Evolutionary conservation across 1,140 invertebrate species (phyloP).

Genomic region (Subanguina moxae): DNA sequence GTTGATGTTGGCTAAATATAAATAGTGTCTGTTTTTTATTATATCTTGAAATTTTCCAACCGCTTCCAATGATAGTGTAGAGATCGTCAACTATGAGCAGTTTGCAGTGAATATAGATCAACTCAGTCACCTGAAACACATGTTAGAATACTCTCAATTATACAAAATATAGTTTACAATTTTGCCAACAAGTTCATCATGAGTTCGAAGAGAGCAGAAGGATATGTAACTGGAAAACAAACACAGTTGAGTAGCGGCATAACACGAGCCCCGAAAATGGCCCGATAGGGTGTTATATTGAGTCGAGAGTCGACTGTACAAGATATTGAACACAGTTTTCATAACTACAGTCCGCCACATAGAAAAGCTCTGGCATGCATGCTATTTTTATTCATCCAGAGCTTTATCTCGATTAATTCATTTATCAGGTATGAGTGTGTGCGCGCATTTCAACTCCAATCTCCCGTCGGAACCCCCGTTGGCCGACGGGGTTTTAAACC

Average conservation of each 20-base stretch:
- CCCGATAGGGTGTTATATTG: too few species aligned
- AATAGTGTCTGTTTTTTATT: conserved; percentile 2
- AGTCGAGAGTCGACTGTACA: too few species aligned
- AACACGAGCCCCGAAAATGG: too few species aligned
- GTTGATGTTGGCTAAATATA: conserved; percentile 84
- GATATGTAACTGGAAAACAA: conserved; percentile 73
- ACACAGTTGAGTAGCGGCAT: too few species aligned
- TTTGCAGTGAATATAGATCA: conserved; percentile 95
- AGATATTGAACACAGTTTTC: too few species aligned
- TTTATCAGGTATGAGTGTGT: too few species aligned
- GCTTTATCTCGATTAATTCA: neutral
- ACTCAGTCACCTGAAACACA: conserved; percentile 71
- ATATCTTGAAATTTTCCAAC: neutral
- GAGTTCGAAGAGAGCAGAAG: conserved; percentile 87
- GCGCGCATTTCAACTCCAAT: too few species aligned
- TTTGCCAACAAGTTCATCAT: conserved; percentile 75
- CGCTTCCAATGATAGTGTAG: conserved; percentile 77
- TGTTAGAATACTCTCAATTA: neutral
- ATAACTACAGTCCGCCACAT: too few species aligned
- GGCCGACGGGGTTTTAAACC: too few species aligned
- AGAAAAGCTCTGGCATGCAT: too few species aligned
- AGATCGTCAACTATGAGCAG: conserved; percentile 86
- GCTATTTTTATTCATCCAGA: too few species aligned
- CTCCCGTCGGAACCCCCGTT: neutral
- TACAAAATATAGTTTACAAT: conserved; percentile 62